These are phyloP conservation scores for Oplegnathus fasciatus DNA, from an alignment of 2,113 vertebrate species.

Conservation along the genomic window DNA sequence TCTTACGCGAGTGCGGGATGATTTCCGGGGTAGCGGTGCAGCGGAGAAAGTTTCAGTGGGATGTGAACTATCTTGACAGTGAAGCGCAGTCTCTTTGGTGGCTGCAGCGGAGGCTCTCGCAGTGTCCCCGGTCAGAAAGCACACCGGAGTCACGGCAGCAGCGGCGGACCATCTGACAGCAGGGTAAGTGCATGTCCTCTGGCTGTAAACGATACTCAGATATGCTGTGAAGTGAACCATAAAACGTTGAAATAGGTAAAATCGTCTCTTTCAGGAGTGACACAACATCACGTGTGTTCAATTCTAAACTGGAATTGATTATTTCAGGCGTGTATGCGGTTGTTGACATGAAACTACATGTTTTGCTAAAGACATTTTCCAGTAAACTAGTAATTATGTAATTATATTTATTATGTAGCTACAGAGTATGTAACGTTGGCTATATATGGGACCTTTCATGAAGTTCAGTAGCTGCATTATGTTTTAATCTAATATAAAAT, in stretches of 20 bases:
- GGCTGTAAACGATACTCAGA: neutral
- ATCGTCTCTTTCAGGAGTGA: neutral
- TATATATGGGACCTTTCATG: neutral
- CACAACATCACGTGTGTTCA: conserved; percentile 18
- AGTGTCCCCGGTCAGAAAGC: conserved; percentile 43
- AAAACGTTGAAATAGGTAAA: neutral
- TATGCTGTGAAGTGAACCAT: neutral
- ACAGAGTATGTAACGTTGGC: neutral
- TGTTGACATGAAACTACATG: neutral
- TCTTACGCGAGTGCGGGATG: neutral
- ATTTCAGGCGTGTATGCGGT: neutral
- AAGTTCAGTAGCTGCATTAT: neutral
- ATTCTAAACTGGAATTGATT: neutral
- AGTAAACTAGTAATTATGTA: neutral
- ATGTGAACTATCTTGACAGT: conserved; percentile 63
- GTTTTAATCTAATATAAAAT: neutral
- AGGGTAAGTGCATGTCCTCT: conserved; percentile 54
- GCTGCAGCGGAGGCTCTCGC: conserved; percentile 17
- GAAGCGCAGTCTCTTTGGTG: conserved; percentile 44
- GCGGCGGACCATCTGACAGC: conserved; percentile 26
- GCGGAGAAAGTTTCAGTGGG: neutral
- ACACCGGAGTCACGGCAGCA: conserved; percentile 31
- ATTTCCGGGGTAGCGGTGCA: conserved; percentile 52
- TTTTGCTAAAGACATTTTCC: neutral
- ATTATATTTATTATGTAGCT: neutral